Conservation (phyloP, 1,140 invertebrate species). For the Harlomillsia oculata region DNA sequence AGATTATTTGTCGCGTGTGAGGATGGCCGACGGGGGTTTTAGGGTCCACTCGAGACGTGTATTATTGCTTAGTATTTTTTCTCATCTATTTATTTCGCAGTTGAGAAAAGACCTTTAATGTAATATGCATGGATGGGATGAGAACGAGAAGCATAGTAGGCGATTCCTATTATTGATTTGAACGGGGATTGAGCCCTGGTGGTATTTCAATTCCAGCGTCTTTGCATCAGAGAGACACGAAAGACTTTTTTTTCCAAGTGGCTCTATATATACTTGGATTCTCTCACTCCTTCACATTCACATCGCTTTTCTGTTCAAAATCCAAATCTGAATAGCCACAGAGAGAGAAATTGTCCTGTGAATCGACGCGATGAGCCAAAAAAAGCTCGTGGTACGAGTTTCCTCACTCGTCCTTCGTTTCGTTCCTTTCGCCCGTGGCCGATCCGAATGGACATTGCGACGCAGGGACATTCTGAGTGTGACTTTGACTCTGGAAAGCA, state of each 20-base stretch:
- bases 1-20: conserved; percentile 17
- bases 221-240: no score
- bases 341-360: conserved; percentile 11
- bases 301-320: no score
- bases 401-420: background rate
- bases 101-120: no score
- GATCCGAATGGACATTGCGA: conserved; percentile 2
- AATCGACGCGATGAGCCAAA: conserved; percentile 10
- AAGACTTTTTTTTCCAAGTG: no score
- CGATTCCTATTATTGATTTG: conserved; percentile 24
- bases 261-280: no score
- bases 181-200: conserved; percentile 24
- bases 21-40: no score
- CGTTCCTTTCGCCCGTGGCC: no score
- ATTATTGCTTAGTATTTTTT: no score
- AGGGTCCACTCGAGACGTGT: no score
- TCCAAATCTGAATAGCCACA: no score
- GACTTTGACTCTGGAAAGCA: background rate
- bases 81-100: no score
- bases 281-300: no score
- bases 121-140: conserved; percentile 6
- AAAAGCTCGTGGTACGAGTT: conserved; percentile 5
- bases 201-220: conserved; percentile 20
- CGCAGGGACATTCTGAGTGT: background rate
- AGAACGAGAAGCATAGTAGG: conserved; percentile 2